A percentile compares a stretch with the other conserved stretches of the same genome.
These are phyloP conservation scores for Sycophila texana DNA, from an alignment of 2,888 invertebrate species.

Conservation along the genomic window DNA sequence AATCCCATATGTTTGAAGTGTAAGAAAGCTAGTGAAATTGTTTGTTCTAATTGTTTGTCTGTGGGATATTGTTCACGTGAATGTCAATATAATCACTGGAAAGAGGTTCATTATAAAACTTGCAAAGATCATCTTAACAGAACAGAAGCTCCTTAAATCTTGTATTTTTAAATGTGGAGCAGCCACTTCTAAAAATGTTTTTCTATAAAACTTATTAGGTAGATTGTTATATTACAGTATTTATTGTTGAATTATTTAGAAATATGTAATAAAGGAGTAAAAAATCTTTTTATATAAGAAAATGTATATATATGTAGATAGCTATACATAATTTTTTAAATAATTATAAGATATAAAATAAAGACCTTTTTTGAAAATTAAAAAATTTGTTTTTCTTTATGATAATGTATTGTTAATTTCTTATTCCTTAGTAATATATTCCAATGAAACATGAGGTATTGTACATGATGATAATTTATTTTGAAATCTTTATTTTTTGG, in stretches of 20 bases:
- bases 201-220: conserved; percentile 3
- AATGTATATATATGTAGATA: background rate
- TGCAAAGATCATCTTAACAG: conserved; percentile 28
- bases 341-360: conserved; percentile 1
- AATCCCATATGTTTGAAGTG: conserved; percentile 7
- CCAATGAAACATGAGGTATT: background rate
- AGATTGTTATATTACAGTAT: conserved; percentile 34
- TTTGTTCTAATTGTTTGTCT: conserved; percentile 27
- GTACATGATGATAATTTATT: conserved; percentile 25
- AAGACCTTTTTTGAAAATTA: background rate
- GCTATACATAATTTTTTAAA: background rate
- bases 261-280: conserved; percentile 23
- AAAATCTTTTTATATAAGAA: conserved; percentile 23
- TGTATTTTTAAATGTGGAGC: conserved; percentile 15
- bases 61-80: conserved; percentile 25
- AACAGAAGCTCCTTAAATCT: conserved; percentile 28
- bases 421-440: background rate
- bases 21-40: conserved; percentile 11
- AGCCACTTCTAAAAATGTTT: conserved; percentile 10
- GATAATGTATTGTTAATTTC: background rate
- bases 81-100: conserved; percentile 36
- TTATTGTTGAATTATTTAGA: conserved; percentile 46
- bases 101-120: conserved; percentile 15
- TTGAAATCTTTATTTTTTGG: conserved; percentile 32
- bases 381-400: background rate